Evolutionary conservation across 2,888 invertebrate species (phyloP), one percentile per base, ranked within the genome.

Genomic region (Apamea sordens): DNA sequence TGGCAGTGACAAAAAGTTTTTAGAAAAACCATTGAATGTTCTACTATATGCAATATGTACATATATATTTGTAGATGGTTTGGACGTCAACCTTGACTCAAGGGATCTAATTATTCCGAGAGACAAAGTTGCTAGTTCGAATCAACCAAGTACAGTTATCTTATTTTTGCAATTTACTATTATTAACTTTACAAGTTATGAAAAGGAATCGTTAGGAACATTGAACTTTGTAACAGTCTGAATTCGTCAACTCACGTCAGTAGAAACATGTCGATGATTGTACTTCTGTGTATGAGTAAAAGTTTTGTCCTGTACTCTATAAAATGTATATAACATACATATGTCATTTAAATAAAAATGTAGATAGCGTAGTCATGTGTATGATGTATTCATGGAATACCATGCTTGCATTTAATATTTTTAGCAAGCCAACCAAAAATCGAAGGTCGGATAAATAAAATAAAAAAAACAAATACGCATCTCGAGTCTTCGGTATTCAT

Each of bases 401-500:
- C 56, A 56, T 28, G 18, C 21, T 36, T 36, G 41, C 24, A 36
- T 56, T 56, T 18, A 61, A 53, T 71, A 59, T 44, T 59, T 56
- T 71, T 15, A 18, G 36, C n/a, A 71, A 6, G 1, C n/a, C 24
- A 61, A 15, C 36, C 65, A 56, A 63, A 70, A 70, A 72, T 63
- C n/a, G 18, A 47, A 72, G 8, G 13, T 11, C 13, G n/a, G 65
- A 70, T 36, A 80, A 59, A 71, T 84, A 74, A 76, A 76, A 56
- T n/a, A 21, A n/a, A 63, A 63, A 67, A 83, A 76, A 53, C 64
- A 75, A 73, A 78, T 41, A 28, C 67, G n/a, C 18, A 68, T 79
- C 79, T 73, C 18, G 41, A 32, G 44, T 50, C n/a, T 67, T 67
- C 15, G 32, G 64, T 61, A 86, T 86, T 87, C 73, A 36, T 64